Base-by-base conservation (phyloP, 2,888 invertebrate genomes). In the Drosophila differens region DNA sequence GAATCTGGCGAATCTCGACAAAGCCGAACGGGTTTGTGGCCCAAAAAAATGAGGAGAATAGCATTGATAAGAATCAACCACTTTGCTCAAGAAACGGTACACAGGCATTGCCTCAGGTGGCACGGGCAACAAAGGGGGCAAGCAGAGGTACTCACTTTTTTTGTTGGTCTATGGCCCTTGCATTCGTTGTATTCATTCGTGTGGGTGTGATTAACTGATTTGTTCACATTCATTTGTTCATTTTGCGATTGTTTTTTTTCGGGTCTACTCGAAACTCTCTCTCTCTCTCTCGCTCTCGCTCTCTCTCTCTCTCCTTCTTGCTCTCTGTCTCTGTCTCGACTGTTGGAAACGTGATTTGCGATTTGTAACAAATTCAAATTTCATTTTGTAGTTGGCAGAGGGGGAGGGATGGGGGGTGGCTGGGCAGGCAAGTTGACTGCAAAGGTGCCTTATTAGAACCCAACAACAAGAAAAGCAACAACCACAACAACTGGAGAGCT, bases 191-290 rank as follows among this genome's bases (percentile, higher is more conserved):
- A 69, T 53, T 47, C 28, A 67, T 76, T 87, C 84, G 92, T 92
- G 92, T 92, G 90, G 92, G 92, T 92, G 92, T 91, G 92, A 92
- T 92, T 92, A 90, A 92, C 91, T 90, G 92, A 92, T 92, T 92
- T 92, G 92, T 91, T 91, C 92, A 92, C 92, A 92, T 89, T 91
- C 85, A 86, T 86, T 91, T 86, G 91, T 89, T 89, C 82, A 89
- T 89, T 91, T 89, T 63, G 69, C 74, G 79, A 85, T 81, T 85
- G 81, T 84, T 74, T 85, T 63, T 54, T 32, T 25, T 37, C 19
- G 16, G 4, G 12, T 37, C 33, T 47, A 14, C 54, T 55, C 44
- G 28, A 28, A 28, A 28, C 57, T 57, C 49, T 58, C 30, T 25
- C 12, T 32, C 33, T 14, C 9, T 49, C 7, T 33, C 35, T 28